phyloP scores from a whole-genome alignment of 2,113 vertebrate species.

The Spea bombifrons region DNA sequence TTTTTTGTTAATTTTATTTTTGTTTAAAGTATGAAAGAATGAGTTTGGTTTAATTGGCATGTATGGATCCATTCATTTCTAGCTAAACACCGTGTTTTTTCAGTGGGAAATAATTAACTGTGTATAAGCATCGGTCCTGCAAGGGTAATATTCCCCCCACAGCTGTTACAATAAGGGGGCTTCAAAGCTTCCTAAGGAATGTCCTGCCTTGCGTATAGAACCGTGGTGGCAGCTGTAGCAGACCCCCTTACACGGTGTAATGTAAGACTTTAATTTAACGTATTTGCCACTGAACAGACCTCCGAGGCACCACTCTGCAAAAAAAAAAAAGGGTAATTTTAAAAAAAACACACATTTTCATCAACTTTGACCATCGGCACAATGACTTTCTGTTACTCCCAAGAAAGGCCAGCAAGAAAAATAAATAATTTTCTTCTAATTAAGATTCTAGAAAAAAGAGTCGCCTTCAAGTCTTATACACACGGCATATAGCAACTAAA shows the following conservation, averaged over 20 bases:
- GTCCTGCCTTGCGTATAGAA: slow-evolving; percentile 3
- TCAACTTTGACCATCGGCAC: neutral
- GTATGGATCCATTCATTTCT: neutral
- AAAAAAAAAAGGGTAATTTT: neutral
- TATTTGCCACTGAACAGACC: slow-evolving; percentile 9
- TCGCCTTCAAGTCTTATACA: too few relatives aligned
- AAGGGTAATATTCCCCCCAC: slow-evolving; percentile 11
- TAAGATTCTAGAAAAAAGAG: neutral
- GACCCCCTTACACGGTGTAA: slow-evolving; percentile 8
- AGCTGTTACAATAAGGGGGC: slow-evolving; percentile 31
- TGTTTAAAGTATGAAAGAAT: neutral
- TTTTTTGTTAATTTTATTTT: neutral
- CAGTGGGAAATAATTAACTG: slow-evolving; percentile 36
- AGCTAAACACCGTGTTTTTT: slow-evolving; percentile 7
- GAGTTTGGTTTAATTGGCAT: neutral
- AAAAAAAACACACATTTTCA: neutral
- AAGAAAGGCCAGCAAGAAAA: neutral
- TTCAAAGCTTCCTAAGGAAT: slow-evolving; percentile 31
- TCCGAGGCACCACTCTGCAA: neutral
- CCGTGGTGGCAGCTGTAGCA: slow-evolving; percentile 35
- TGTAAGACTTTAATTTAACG: slow-evolving; percentile 29
- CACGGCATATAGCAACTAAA: too few relatives aligned
- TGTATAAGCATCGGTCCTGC: slow-evolving; percentile 27
- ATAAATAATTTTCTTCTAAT: neutral
- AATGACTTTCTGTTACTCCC: neutral